Percentiles rank a stretch among this genome's conserved stretches.
Evolutionary conservation across 2,113 vertebrate genomes (phyloP).

Genomic region (Calyptommatus sinebrachiatus): DNA sequence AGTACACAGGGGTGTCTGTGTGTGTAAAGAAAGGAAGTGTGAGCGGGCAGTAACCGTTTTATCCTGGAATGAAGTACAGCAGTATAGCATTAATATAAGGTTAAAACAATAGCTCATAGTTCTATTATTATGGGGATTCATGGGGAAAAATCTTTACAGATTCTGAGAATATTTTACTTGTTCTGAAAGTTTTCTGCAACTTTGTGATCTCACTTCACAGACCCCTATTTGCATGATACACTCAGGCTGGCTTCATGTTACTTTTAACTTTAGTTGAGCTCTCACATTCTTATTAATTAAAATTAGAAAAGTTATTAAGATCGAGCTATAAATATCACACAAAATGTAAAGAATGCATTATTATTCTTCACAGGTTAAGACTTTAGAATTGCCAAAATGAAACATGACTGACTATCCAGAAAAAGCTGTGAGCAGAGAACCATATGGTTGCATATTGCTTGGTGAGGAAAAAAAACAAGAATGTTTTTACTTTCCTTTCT

Average conservation of each 20-base stretch:
- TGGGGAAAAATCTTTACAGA: not conserved
- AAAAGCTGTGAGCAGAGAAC: too few species aligned
- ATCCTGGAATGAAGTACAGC: constrained; percentile 20
- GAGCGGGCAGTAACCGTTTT: not conserved
- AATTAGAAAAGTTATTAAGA: not conserved
- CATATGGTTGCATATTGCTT: too few species aligned
- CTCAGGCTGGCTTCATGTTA: not conserved
- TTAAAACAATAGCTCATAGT: not conserved
- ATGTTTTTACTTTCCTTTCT: too few species aligned
- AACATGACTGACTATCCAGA: too few species aligned
- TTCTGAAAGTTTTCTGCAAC: constrained; percentile 11
- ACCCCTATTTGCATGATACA: not conserved
- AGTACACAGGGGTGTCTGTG: constrained; percentile 44
- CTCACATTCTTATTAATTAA: too few species aligned
- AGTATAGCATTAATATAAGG: not conserved
- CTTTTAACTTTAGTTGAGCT: not conserved
- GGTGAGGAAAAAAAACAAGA: not conserved
- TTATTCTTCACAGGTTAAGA: too few species aligned
- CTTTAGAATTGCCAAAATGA: too few species aligned
- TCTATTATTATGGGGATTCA: not conserved
- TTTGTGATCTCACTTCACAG: not conserved
- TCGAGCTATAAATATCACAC: too few species aligned
- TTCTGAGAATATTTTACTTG: not conserved
- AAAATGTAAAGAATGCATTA: too few species aligned
- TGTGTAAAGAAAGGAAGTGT: constrained; percentile 19